Conservation (phyloP, 2,888 invertebrate genomes). For the Baccha elongata region DNA sequence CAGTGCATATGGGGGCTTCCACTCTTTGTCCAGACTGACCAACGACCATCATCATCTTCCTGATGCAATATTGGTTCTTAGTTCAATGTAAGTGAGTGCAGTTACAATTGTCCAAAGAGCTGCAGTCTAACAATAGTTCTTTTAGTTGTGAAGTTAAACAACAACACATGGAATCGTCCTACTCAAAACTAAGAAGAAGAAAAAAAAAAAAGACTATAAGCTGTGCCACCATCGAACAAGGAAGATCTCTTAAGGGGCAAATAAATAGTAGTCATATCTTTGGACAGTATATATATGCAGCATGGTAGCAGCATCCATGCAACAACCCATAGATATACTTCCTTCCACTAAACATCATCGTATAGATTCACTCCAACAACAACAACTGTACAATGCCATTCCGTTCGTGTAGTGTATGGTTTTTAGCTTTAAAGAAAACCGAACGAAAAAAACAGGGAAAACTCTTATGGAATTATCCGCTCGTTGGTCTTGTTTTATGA, state of each 20-base stretch:
- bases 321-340: conserved; percentile 48
- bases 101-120: conserved; percentile 48
- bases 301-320: conserved; percentile 42
- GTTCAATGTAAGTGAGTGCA: conserved; percentile 37
- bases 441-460: conserved; percentile 39
- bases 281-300: conserved; percentile 59
- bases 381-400: conserved; percentile 20
- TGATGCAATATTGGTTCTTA: conserved; percentile 35
- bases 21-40: conserved; percentile 19
- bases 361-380: conserved; percentile 23
- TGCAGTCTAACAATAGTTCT: conserved; percentile 50
- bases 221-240: conserved; percentile 66
- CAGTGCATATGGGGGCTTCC: conserved; percentile 19
- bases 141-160: conserved; percentile 10
- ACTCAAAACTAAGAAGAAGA: background rate
- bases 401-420: conserved; percentile 44
- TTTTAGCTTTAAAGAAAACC: conserved; percentile 23
- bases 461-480: conserved; percentile 72
- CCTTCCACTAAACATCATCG: conserved; percentile 54
- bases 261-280: conserved; percentile 72
- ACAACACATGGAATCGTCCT: conserved; percentile 45
- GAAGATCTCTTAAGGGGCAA: conserved; percentile 72
- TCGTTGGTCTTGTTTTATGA: conserved; percentile 73
- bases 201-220: conserved; percentile 33
- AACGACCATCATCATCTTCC: conserved; percentile 19